Evolutionary conservation across 2,888 invertebrate species (phyloP).

Genomic region (Raillietiella orientalis): DNA sequence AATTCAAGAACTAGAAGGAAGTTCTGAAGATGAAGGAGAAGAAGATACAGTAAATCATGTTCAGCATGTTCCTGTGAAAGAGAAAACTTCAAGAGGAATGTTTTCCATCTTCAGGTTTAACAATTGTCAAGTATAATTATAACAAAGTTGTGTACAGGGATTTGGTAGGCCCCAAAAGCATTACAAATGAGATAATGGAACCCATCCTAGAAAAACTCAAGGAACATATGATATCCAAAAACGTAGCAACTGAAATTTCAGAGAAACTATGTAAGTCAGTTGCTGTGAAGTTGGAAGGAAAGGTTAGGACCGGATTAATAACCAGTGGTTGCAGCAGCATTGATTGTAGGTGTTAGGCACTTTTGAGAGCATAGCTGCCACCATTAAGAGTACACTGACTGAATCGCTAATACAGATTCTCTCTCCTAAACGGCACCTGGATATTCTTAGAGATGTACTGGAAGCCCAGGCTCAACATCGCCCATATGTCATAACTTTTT

Average conservation of each 20-base stretch:
- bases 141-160: too few species aligned
- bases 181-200: constrained; percentile 42
- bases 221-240: constrained; percentile 83
- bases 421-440: constrained; percentile 73
- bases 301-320: too few species aligned
- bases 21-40: constrained; percentile 17
- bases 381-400: constrained; percentile 53
- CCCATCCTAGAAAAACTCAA: constrained; percentile 71
- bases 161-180: constrained; percentile 57
- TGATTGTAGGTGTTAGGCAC: constrained; percentile 63
- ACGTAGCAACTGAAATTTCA: constrained; percentile 88
- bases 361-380: constrained; percentile 64
- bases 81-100: constrained; percentile 20
- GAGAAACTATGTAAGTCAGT: constrained; percentile 77
- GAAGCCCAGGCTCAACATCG: constrained; percentile 41
- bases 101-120: constrained; percentile 55
- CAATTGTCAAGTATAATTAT: too few species aligned
- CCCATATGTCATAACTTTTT: constrained; percentile 89
- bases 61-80: constrained; percentile 8
- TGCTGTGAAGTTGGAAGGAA: constrained; percentile 58
- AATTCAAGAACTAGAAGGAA: constrained; percentile 29
- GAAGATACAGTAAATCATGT: constrained; percentile 18
- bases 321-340: too few species aligned
- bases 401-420: constrained; percentile 77
- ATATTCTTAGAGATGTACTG: constrained; percentile 78